phyloP scores from a whole-genome alignment of 1,140 invertebrate genomes.

The Helicoverpa zea region DNA sequence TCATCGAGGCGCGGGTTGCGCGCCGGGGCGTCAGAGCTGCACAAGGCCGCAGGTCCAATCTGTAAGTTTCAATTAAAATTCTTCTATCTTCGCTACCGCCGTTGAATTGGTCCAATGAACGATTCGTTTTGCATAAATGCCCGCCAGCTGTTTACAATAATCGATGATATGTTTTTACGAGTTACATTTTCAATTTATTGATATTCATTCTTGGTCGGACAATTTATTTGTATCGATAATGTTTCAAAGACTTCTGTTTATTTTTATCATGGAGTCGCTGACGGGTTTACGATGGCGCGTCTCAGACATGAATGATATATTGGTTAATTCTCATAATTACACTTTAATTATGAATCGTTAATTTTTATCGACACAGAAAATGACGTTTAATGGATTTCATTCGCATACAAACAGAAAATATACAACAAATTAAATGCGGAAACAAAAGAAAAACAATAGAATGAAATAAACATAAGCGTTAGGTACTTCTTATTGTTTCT shows the following conservation, averaged over 20 bases:
- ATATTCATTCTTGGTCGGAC: constrained; percentile 78
- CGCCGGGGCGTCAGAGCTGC: constrained; percentile 15
- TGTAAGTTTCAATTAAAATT: constrained; percentile 76
- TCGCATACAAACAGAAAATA: constrained; percentile 39
- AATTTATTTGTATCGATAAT: constrained; percentile 84
- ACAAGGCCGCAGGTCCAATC: constrained; percentile 52
- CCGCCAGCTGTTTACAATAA: constrained; percentile 85
- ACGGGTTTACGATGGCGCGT: constrained; percentile 73
- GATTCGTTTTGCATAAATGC: constrained; percentile 82
- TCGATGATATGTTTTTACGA: constrained; percentile 84
- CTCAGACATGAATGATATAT: constrained; percentile 61
- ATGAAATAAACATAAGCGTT: constrained; percentile 64
- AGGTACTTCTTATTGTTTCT: constrained; percentile 71
- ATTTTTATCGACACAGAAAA: constrained; percentile 39
- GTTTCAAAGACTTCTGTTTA: constrained; percentile 82
- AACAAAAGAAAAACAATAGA: constrained; percentile 65
- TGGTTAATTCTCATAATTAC: constrained; percentile 65
- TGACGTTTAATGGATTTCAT: constrained; percentile 44
- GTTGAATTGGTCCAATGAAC: constrained; percentile 79
- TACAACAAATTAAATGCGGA: constrained; percentile 51
- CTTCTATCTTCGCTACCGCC: constrained; percentile 77
- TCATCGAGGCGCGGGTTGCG: constrained; percentile 8
- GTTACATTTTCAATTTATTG: constrained; percentile 85
- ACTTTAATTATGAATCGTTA: constrained; percentile 56
- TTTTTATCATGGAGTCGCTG: constrained; percentile 69